Conservation (phyloP, 2,888 invertebrate genomes). For the Argyra leucocephala region DNA sequence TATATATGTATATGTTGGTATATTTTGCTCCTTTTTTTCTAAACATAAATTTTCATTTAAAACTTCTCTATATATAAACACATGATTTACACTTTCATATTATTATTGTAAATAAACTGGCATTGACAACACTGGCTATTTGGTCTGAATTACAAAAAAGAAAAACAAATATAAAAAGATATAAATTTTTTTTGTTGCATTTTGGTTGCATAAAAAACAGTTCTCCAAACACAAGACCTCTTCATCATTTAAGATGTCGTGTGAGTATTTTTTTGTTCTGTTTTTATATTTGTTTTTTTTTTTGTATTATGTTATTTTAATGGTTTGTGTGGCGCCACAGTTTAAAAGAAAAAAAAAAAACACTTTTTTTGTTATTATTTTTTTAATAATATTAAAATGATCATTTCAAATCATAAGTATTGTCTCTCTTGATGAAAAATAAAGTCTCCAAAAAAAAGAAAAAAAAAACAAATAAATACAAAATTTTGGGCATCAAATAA, state of each 20-base stretch:
- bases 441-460: neutral
- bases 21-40: too few species aligned
- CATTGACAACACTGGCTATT: neutral
- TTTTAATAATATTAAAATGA: neutral
- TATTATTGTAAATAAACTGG: too few species aligned
- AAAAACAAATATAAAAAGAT: neutral
- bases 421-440: neutral
- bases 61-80: too few species aligned
- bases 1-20: too few species aligned
- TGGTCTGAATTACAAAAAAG: neutral
- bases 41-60: too few species aligned
- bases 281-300: neutral
- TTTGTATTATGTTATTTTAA: neutral
- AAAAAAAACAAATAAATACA: too few species aligned
- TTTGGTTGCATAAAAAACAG: neutral
- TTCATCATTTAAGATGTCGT: constrained; percentile 1
- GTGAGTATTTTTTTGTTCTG: neutral
- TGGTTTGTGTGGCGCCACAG: constrained; percentile 6
- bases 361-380: neutral
- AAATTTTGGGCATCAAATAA: neutral
- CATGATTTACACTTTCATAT: too few species aligned
- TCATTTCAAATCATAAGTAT: neutral
- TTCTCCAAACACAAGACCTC: neutral
- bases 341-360: neutral
- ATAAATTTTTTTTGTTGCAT: neutral